These are phyloP conservation scores for Anarsia innoxiella DNA, from an alignment of 2,888 invertebrate species.

Conservation along the genomic window DNA sequence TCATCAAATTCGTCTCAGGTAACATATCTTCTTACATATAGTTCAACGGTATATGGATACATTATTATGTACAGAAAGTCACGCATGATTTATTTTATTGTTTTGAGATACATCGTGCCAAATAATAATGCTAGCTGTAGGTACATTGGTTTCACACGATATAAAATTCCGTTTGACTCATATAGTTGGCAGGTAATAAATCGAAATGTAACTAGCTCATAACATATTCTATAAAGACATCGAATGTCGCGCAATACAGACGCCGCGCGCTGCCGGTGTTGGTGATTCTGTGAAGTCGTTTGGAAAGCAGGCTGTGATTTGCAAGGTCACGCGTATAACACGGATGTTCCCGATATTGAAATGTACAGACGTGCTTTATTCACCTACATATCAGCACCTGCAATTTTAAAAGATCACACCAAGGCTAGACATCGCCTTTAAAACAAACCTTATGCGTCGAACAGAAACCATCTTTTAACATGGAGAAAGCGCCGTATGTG, in stretches of 20 bases:
- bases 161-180: conserved; percentile 12
- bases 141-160: conserved; percentile 10
- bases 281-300: conserved; percentile 70
- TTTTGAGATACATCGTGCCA: too few relatives aligned
- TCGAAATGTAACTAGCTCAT: conserved; percentile 17
- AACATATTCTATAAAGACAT: conserved; percentile 49
- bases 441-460: conserved; percentile 46
- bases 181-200: conserved; percentile 11
- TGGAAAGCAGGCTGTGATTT: conserved; percentile 76
- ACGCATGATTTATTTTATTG: too few relatives aligned
- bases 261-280: conserved; percentile 34
- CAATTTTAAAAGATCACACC: conserved; percentile 66
- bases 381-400: conserved; percentile 71
- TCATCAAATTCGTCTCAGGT: too few relatives aligned
- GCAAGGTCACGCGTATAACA: conserved; percentile 76
- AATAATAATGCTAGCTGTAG: conserved; percentile 3
- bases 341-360: conserved; percentile 76
- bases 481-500: conserved; percentile 40
- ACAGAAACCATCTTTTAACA: conserved; percentile 48
- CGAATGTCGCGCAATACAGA: conserved; percentile 62
- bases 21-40: too few relatives aligned
- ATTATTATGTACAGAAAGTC: too few relatives aligned
- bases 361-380: conserved; percentile 75
- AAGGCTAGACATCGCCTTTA: conserved; percentile 28
- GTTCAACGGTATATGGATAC: too few relatives aligned